Conservation (phyloP, 2,113 vertebrate genomes). For the Strix aluco region DNA sequence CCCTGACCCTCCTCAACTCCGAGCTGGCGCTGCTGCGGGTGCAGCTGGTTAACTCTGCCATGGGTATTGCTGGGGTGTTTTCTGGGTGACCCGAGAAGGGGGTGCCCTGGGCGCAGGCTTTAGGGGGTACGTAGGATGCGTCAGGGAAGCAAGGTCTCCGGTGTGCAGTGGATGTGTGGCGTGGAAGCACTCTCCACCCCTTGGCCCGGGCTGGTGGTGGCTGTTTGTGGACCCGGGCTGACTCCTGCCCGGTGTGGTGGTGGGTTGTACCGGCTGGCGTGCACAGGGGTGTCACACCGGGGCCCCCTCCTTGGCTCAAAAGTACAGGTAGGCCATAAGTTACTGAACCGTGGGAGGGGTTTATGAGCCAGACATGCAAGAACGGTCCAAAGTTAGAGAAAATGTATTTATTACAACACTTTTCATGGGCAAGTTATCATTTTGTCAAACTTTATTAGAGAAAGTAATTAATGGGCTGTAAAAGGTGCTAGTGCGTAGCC, state of each 20-base stretch:
- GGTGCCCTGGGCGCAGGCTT: not conserved
- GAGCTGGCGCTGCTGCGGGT: not conserved
- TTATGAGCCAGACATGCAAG: slow-evolving; percentile 81
- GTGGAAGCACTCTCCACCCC: not conserved
- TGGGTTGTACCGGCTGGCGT: not conserved
- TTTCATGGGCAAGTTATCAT: slow-evolving; percentile 87
- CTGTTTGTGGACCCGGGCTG: not conserved
- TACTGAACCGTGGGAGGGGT: slow-evolving; percentile 73
- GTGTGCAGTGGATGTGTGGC: too few relatives aligned
- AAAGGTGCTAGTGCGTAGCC: slow-evolving; percentile 84
- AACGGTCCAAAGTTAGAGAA: slow-evolving; percentile 78
- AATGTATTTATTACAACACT: slow-evolving; percentile 87
- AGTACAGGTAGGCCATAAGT: slow-evolving; percentile 58
- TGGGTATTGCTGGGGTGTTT: not conserved
- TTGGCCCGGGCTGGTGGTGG: not conserved
- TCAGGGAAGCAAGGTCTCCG: not conserved
- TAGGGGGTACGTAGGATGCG: not conserved
- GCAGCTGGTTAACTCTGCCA: not conserved
- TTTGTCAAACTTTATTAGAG: slow-evolving; percentile 90
- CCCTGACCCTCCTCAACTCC: not conserved
- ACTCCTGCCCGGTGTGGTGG: not conserved
- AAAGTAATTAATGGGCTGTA: slow-evolving; percentile 88
- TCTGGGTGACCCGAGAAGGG: not conserved
- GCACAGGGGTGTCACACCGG: not conserved
- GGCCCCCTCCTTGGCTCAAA: slow-evolving; percentile 4